Base-by-base conservation (phyloP, 1,140 invertebrate species). In the Nixonia krombeini region DNA sequence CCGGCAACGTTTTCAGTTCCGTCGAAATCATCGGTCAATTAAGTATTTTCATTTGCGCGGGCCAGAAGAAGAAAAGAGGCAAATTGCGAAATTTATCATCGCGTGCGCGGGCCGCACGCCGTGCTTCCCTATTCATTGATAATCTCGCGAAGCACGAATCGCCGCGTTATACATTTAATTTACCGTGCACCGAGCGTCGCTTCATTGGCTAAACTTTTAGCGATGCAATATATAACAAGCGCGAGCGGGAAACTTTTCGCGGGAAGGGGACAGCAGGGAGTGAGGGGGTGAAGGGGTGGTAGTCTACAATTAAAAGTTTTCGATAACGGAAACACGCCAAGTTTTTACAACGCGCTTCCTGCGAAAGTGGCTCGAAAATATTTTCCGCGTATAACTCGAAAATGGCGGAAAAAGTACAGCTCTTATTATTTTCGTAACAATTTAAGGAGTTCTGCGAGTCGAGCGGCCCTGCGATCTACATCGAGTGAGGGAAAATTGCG, bases 251-350 rank as follows among this genome's bases (percentile, higher is more conserved):
- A 69, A 59, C 49, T 63, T 69, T 59, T 31, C 2, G 23, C 12
- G 7, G 23, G 33, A 29, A 61, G 59, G 64, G 55, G 2, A 9
- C 8, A 52, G 51, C 35, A 45, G 51, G 55, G 44, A 63, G n/a
- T n/a, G n/a, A n/a, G n/a, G n/a, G n/a, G n/a, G n/a, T n/a, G n/a
- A n/a, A n/a, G n/a, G n/a, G n/a, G n/a, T n/a, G n/a, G n/a, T n/a
- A 63, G 49, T 44, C 49, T 55, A 69, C 66, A 58, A 59, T 69
- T 63, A 69, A 69, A 69, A 64, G 55, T 70, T 70, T 64, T 56
- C 59, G 56, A 70, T 59, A 70, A 64, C 51, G 55, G 46, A 70
- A 64, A 56, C 59, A 56, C 40, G 53, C 49, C 49, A 45, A 59
- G 49, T 55, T 69, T 63, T 63, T 35, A 38, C 50, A 28, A 26